A percentile compares a stretch with the other conserved stretches of the same genome.
Conservation (phyloP, 2,888 invertebrate genomes). For the Pristionchus entomophagus region DNA sequence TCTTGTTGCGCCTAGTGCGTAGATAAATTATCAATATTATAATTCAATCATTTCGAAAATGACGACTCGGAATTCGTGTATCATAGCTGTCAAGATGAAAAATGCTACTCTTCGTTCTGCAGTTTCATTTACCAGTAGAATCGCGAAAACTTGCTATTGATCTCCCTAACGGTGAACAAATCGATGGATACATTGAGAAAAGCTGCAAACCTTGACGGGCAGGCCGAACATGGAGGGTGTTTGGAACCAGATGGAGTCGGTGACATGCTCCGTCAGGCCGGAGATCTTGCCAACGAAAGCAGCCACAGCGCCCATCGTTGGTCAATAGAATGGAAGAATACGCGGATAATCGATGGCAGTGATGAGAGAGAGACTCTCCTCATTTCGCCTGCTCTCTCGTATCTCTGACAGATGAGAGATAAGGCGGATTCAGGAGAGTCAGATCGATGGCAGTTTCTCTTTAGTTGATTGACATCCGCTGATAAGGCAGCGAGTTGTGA, state of each 20-base stretch:
- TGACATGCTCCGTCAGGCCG: neutral
- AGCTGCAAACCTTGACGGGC: neutral
- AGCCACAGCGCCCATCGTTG: neutral
- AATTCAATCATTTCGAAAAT: no score
- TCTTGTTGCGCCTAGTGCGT: no score
- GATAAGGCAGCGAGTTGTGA: no score
- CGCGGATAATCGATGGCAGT: slow-evolving; percentile 22
- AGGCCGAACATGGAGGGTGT: slow-evolving; percentile 17
- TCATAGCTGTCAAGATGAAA: no score
- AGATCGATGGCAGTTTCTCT: no score
- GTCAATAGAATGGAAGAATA: neutral
- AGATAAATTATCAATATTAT: no score
- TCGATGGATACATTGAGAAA: neutral
- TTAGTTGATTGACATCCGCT: slow-evolving; percentile 15
- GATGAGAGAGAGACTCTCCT: no score
- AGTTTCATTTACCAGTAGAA: neutral
- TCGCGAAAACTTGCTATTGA: neutral
- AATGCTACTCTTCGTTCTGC: no score
- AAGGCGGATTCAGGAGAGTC: no score
- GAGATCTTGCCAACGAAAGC: neutral
- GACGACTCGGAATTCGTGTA: no score
- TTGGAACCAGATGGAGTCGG: neutral
- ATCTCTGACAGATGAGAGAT: no score
- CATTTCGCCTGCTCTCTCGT: no score
- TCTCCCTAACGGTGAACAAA: neutral